Evolutionary conservation across 2,797 vertebrate species (phyloP).

Genomic region (Carapus acus): DNA sequence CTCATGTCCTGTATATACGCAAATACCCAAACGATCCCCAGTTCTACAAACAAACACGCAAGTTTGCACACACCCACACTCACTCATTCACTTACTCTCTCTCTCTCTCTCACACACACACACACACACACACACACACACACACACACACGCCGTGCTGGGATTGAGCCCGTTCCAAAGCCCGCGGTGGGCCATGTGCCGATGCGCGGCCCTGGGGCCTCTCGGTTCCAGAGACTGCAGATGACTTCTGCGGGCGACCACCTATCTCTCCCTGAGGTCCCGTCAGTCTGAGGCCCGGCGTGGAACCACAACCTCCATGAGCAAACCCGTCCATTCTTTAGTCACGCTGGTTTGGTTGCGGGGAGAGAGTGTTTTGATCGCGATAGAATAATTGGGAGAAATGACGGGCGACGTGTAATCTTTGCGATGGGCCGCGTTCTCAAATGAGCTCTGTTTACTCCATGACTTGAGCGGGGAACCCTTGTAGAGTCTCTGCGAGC

Average conservation of each 20-base stretch:
- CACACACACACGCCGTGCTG: constrained; percentile 22
- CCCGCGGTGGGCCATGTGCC: constrained; percentile 49
- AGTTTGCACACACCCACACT: no score
- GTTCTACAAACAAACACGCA: no score
- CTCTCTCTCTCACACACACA: no score
- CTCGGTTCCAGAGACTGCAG: constrained; percentile 55
- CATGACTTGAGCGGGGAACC: constrained; percentile 41
- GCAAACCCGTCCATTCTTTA: constrained; percentile 58
- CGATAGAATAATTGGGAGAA: constrained; percentile 59
- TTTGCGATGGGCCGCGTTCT: constrained; percentile 44
- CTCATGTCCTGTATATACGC: no score
- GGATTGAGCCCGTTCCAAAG: constrained; percentile 44
- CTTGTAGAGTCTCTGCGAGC: constrained; percentile 1
- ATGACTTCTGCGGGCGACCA: constrained; percentile 62
- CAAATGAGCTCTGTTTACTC: constrained; percentile 40
- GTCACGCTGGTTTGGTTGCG: constrained; percentile 55
- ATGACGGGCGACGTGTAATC: constrained; percentile 49
- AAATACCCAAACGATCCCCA: no score
- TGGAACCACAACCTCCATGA: constrained; percentile 51
- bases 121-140: constrained; percentile 11
- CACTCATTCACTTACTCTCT: no score
- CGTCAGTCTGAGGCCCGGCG: constrained; percentile 50
- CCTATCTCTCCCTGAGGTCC: constrained; percentile 64
- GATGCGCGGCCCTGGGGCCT: constrained; percentile 43
- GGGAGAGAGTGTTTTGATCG: constrained; percentile 56